Base-by-base conservation (phyloP, 2,888 invertebrate genomes). In the Hybos culiciformis region DNA sequence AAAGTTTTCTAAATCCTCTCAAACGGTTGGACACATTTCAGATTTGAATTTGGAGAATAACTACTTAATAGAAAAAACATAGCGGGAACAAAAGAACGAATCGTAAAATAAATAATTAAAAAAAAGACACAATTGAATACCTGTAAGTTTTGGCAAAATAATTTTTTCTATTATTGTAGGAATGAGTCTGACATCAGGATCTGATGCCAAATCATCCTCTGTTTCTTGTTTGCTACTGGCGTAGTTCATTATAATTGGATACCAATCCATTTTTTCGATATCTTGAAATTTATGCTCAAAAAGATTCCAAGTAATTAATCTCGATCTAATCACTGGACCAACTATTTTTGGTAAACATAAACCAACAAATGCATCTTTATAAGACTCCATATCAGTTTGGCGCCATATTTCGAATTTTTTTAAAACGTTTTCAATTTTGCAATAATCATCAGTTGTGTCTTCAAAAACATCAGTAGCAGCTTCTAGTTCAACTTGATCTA, bases 361-460 rank as follows among this genome's bases (percentile, higher is more conserved):
- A 40, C 85, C 82, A 18, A 93, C 85, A 67, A 90, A 96, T 1
- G 96, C 92, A 67, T 96, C 92, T 48, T 74, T 74, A 61, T 96
- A 97, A 0, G 90, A 81, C 46, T 78, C 74, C 49, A 76, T 67
- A 59, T 88, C 84, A 3, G 75, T 75, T 42, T 76, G 75, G 44
- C 87, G 77, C 94, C 94, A 96, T 43, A 81, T 76, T 55, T 85
- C 83, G 59, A 93, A 81, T 49, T 81, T 77, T 23, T 74, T 70
- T 52, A 88, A 73, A 54, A 97, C 83, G 47, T 78, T 78, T 51
- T 78, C 74, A 36, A 84, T 70, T 44, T 82, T 77, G 50, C 82
- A 80, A 70, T 87, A 96, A 54, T 96, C 92, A 43, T 90, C 86
- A 45, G 83, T 73, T 2, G 91, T 90, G 69, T 97, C 97, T 42